Percentiles rank a stretch among this genome's conserved stretches.
Evolutionary conservation across 37 sponge, comb jelly and placozoan genomes (phyloP).

Genomic region (Beroe forskalii): DNA sequence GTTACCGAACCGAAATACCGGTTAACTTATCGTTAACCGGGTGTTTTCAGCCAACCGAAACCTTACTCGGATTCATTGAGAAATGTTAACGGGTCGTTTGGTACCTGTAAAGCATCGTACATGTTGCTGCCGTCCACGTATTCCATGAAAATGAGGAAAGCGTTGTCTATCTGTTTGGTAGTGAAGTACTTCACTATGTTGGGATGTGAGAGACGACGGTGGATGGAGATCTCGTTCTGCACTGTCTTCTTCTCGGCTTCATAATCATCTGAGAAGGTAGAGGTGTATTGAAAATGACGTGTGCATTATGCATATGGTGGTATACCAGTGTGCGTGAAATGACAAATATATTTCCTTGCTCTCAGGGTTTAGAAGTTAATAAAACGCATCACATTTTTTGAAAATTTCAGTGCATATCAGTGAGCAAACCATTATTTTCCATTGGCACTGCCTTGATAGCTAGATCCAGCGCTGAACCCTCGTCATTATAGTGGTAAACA

Average conservation of each 20-base stretch:
- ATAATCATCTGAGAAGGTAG: background rate
- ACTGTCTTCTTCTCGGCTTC: conserved; percentile 4
- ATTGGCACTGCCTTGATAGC: conserved; percentile 1
- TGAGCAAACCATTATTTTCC: background rate
- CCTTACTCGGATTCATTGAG: no score
- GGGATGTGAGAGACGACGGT: conserved; percentile 9
- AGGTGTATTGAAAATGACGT: background rate
- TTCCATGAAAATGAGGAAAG: conserved; percentile 41
- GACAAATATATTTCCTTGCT: no score
- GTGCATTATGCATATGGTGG: no score
- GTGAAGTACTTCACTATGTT: conserved; percentile 52
- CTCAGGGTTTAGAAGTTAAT: no score
- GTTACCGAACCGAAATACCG: no score
- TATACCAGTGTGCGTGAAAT: no score
- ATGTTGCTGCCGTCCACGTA: background rate
- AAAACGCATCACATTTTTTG: no score
- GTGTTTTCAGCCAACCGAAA: no score
- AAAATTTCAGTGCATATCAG: no score
- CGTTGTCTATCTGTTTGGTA: conserved; percentile 18
- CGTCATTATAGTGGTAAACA: conserved; percentile 3
- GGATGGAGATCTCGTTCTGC: conserved; percentile 30
- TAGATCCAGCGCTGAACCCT: background rate
- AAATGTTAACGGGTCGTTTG: no score
- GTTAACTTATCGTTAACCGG: no score
- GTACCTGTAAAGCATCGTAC: background rate